Conservation (phyloP, 2,113 vertebrate genomes). For the Parus major region DNA sequence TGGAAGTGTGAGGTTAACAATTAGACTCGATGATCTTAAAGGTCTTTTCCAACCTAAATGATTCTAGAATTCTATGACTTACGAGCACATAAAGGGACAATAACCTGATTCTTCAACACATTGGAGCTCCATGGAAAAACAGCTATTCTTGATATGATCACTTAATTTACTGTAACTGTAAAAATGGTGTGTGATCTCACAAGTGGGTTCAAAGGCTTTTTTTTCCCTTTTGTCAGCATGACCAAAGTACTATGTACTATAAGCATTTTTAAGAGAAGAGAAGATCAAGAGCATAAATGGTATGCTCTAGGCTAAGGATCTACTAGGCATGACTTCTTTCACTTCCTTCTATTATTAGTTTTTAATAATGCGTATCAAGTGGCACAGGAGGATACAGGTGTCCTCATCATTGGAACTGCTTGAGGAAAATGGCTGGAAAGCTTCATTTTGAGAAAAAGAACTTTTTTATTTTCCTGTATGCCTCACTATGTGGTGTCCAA, state of each 20-base stretch:
- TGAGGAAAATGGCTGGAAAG: background rate
- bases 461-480: background rate
- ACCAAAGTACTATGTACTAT: background rate
- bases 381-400: background rate
- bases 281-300: background rate
- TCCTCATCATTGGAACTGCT: background rate
- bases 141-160: background rate
- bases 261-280: background rate
- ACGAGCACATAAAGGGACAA: background rate
- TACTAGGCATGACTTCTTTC: background rate
- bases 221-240: background rate
- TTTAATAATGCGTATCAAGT: background rate
- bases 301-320: background rate
- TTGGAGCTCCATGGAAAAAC: background rate
- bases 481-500: background rate
- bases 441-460: background rate
- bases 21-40: background rate
- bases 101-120: background rate
- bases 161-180: background rate
- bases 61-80: background rate
- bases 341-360: background rate
- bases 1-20: background rate
- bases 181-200: background rate
- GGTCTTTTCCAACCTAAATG: background rate
- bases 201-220: background rate